Evolutionary conservation across 2,888 invertebrate species (phyloP).

Genomic region (Caenorhabditis sp.): DNA sequence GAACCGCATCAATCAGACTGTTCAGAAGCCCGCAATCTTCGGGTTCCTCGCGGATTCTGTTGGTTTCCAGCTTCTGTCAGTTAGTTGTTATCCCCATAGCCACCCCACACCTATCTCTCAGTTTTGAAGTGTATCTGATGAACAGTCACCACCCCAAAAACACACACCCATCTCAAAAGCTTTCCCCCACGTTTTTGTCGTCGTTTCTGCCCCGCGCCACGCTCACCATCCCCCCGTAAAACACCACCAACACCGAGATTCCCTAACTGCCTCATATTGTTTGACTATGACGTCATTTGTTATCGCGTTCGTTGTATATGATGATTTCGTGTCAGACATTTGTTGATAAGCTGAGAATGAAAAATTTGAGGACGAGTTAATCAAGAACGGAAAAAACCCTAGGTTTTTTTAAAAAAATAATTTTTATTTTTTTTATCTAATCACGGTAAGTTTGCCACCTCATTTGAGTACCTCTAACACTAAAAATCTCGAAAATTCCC

Average conservation of each 20-base stretch:
- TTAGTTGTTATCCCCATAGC: conserved; percentile 62
- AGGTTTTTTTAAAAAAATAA: too few species aligned
- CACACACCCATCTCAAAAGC: neutral
- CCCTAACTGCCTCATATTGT: conserved; percentile 54
- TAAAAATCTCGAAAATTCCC: conserved; percentile 3
- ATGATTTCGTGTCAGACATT: conserved; percentile 62
- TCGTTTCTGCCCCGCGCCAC: conserved; percentile 55
- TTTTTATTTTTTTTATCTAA: neutral
- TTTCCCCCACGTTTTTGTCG: conserved; percentile 20
- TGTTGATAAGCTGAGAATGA: conserved; percentile 68
- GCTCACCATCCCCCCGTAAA: conserved; percentile 1
- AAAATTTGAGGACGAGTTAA: conserved; percentile 67
- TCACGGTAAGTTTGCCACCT: conserved; percentile 46
- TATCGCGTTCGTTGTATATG: conserved; percentile 42
- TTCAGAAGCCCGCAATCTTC: neutral
- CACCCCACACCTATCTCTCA: conserved; percentile 24
- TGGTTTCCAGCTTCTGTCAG: conserved; percentile 11
- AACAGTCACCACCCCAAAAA: conserved; percentile 34
- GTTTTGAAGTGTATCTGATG: conserved; percentile 64
- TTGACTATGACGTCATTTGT: conserved; percentile 51
- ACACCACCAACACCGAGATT: conserved; percentile 19
- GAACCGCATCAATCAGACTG: conserved; percentile 51
- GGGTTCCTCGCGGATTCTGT: too few species aligned
- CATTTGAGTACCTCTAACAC: too few species aligned
- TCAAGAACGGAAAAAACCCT: too few species aligned